These are phyloP conservation scores for Garra rufa DNA, from an alignment of 2,113 vertebrate genomes.

Conservation along the genomic window DNA sequence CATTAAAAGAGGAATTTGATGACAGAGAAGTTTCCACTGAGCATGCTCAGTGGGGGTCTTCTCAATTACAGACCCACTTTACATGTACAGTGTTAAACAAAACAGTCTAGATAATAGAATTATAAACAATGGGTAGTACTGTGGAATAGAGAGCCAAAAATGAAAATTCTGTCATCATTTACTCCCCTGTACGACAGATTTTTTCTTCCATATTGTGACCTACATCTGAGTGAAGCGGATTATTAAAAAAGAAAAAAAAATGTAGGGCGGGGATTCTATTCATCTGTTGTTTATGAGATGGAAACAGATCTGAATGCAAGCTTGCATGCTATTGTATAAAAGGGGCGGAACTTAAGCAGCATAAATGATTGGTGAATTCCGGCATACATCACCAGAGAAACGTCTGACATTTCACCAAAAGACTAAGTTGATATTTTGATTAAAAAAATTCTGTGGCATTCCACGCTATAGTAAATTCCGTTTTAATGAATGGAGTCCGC, in stretches of 20 bases:
- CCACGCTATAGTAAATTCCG: no score
- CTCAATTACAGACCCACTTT: slow-evolving; percentile 22
- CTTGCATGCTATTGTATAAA: no score
- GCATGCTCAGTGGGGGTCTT: slow-evolving; percentile 13
- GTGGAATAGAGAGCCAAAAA: background rate
- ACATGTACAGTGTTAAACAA: slow-evolving; percentile 11
- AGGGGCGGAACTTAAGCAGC: no score
- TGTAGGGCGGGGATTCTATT: background rate
- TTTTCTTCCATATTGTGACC: background rate
- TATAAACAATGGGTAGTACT: background rate
- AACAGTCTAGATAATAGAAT: slow-evolving; percentile 9
- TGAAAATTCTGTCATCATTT: background rate
- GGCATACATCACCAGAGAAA: no score
- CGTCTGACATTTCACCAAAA: no score
- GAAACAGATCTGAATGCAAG: background rate
- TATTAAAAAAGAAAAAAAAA: background rate
- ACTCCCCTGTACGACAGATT: background rate
- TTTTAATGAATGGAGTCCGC: no score
- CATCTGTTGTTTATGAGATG: background rate
- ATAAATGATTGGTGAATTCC: no score
- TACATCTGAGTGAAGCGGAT: background rate
- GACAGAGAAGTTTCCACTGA: slow-evolving; percentile 27
- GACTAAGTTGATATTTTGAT: no score
- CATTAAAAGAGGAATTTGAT: slow-evolving; percentile 45
- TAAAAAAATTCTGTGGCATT: no score